A percentile compares a stretch with the other conserved stretches of the same genome.
Evolutionary conservation across 2,113 vertebrate species (phyloP).

Genomic region (Charadrius vociferus): DNA sequence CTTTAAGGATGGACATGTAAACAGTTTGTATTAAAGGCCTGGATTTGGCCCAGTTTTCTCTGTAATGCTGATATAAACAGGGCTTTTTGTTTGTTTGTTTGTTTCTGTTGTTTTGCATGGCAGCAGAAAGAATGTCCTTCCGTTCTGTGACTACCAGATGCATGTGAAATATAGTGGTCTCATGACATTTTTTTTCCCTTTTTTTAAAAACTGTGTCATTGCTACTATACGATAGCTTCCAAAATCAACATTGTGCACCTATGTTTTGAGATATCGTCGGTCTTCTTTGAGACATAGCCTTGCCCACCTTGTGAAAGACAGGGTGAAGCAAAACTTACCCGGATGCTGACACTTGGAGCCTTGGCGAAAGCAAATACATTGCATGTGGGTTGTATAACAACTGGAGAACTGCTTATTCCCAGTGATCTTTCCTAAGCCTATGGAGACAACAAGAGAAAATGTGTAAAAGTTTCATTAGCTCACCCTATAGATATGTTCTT

Average conservation of each 20-base stretch:
- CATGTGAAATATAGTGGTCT: neutral
- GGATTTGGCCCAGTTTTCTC: neutral
- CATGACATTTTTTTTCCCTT: fast-evolving
- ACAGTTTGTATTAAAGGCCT: neutral
- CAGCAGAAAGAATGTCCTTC: neutral
- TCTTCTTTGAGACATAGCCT: neutral
- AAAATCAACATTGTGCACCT: neutral
- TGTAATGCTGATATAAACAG: neutral
- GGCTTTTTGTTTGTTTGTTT: neutral
- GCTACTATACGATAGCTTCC: neutral
- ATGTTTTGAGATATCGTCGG: neutral
- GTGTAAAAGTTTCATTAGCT: neutral
- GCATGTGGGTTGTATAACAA: neutral
- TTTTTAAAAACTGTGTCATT: neutral
- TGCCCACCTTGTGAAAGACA: neutral
- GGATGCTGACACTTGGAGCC: neutral
- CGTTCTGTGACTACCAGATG: neutral
- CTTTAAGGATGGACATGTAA: neutral
- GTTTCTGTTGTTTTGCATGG: neutral
- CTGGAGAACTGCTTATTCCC: neutral
- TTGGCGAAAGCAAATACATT: neutral
- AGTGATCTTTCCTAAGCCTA: neutral
- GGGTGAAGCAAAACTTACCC: neutral
- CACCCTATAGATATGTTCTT: too few relatives aligned
- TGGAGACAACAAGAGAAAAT: neutral